phyloP scores from a whole-genome alignment of 2,113 vertebrate genomes.

The Podocnemis expansa region DNA sequence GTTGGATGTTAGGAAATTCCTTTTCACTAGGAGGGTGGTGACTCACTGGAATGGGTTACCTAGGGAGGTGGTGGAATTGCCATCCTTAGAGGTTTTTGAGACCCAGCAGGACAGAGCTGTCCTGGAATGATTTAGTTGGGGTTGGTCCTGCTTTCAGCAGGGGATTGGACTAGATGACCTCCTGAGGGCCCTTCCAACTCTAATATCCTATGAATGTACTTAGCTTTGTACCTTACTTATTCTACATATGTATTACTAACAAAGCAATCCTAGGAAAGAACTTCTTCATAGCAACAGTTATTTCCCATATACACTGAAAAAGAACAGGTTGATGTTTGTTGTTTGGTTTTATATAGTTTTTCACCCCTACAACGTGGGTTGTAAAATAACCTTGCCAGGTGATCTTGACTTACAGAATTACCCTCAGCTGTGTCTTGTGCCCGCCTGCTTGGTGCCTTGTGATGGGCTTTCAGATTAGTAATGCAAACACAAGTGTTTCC shows the following conservation, averaged over 20 bases:
- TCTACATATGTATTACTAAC: not conserved
- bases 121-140: no score
- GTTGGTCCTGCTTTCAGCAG: no score
- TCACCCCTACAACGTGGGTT: no score
- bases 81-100: no score
- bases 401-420: not conserved
- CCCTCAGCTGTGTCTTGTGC: not conserved
- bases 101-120: no score
- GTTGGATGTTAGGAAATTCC: no score
- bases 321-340: not conserved
- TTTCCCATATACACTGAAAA: not conserved
- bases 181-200: no score
- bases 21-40: no score
- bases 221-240: not conserved
- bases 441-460: not conserved
- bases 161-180: no score
- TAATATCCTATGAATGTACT: no score
- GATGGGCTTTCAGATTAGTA: not conserved
- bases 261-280: not conserved
- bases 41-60: no score
- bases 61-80: no score
- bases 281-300: not conserved
- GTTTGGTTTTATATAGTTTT: not conserved
- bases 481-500: not conserved
- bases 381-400: not conserved